Evolutionary conservation across 2,797 vertebrate species (phyloP), one percentile per base, ranked within the genome.

Genomic region (Gymnopithys bicolor): DNA sequence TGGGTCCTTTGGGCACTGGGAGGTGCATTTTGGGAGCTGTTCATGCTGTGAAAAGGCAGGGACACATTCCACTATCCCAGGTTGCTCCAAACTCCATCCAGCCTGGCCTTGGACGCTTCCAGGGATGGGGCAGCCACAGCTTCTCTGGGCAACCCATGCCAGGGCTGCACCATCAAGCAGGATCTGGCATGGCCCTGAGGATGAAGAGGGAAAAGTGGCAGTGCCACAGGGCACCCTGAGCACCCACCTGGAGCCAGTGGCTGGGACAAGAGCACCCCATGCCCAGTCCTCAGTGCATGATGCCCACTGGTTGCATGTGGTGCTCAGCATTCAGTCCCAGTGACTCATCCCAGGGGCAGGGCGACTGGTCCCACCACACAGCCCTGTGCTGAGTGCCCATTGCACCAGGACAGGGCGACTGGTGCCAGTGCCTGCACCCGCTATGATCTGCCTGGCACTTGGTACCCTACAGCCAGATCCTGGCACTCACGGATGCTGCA

Each of bases 251-350:
- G 19, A 10, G 62, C 16, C 67, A 32, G 13, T 3, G 13, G 5
- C n/a, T 27, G 66, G 5, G 48, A 46, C 46, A 4, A 19, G 56
- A 39, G 32, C 55, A 7, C 7, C 49, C n/a, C 8, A 1, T 0
- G 15, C 19, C 49, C 1, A 1, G 0, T 18, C n/a, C 30, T 35
- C 37, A 10, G 27, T 2, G 52, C 7, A 10, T 0, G 27, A 13
- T 6, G n/a, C 28, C 24, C 60, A 4, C 66, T 0, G 66, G 10
- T 24, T 32, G 30, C 9, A 5, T 4, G 1, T 0, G 18, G 16
- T 33, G 6, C 49, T 49, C 52, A 7, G 35, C 70, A 37, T 5
- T 45, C 82, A 2, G 11, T 14, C 9, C 24, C 32, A 0, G 4
- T 1, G 19, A 45, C 45, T 17, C 39, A 11, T 6, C 19, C 64